These are phyloP conservation scores for Gymnocypris eckloni DNA, from an alignment of 2,797 vertebrate species.

Conservation along the genomic window DNA sequence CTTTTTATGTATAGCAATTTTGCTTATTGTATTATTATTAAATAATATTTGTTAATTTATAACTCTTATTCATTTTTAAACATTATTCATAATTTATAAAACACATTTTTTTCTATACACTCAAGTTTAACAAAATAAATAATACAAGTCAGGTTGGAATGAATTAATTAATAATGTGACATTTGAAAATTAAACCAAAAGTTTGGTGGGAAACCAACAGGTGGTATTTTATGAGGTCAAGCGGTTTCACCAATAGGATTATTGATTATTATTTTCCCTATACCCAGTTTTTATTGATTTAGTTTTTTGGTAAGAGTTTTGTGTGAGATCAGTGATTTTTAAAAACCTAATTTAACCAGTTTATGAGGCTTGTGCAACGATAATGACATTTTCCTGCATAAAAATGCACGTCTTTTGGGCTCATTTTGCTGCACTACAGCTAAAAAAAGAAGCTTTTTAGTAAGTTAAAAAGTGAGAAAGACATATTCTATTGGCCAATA, in stretches of 20 bases:
- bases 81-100: no score
- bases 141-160: no score
- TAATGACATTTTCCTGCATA: neutral
- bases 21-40: no score
- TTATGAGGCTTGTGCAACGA: neutral
- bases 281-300: neutral
- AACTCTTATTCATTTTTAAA: no score
- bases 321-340: neutral
- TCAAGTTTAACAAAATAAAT: no score
- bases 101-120: no score
- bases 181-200: no score
- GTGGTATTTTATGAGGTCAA: neutral
- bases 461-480: neutral
- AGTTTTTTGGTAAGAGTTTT: neutral
- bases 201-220: neutral
- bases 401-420: neutral
- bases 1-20: no score
- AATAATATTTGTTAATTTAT: no score
- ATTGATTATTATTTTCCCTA: neutral
- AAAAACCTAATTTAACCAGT: neutral
- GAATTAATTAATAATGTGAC: no score
- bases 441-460: neutral
- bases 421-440: neutral
- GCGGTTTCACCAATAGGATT: neutral
- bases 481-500: neutral